Evolutionary conservation across 2,888 invertebrate genomes (phyloP).

Genomic region (Microplitis deprimator): DNA sequence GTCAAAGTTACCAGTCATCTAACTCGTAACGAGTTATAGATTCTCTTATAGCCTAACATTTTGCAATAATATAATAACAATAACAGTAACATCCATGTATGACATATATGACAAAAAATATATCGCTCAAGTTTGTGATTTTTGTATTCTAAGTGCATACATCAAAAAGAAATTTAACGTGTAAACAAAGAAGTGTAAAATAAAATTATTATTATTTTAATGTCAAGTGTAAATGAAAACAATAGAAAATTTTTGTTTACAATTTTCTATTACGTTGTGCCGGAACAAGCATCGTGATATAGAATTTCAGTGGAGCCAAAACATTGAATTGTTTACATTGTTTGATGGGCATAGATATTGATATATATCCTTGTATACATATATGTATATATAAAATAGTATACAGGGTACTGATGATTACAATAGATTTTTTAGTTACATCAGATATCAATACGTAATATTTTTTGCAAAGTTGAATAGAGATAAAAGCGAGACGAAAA

Average conservation of each 20-base stretch:
- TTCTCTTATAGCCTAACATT: background rate
- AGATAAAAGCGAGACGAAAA: constrained; percentile 18
- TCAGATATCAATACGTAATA: background rate
- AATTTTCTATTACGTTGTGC: background rate
- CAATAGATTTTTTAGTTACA: constrained; percentile 2
- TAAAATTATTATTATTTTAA: background rate
- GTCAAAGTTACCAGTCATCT: background rate
- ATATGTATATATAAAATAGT: background rate
- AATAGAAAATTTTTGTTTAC: background rate
- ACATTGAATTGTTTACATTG: background rate
- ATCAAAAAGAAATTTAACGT: background rate
- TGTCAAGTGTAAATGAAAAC: background rate
- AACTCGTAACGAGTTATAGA: background rate
- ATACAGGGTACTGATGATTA: background rate
- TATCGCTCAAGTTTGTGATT: no score
- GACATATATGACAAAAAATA: no score
- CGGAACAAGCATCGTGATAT: background rate
- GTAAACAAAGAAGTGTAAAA: background rate
- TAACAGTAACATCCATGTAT: no score
- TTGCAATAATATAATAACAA: background rate
- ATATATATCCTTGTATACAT: background rate
- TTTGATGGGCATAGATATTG: background rate
- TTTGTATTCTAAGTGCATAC: no score
- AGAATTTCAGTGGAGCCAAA: background rate
- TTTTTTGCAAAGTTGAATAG: background rate